Base-by-base conservation (phyloP, 2,113 vertebrate species). In the Struthidea cinerea region DNA sequence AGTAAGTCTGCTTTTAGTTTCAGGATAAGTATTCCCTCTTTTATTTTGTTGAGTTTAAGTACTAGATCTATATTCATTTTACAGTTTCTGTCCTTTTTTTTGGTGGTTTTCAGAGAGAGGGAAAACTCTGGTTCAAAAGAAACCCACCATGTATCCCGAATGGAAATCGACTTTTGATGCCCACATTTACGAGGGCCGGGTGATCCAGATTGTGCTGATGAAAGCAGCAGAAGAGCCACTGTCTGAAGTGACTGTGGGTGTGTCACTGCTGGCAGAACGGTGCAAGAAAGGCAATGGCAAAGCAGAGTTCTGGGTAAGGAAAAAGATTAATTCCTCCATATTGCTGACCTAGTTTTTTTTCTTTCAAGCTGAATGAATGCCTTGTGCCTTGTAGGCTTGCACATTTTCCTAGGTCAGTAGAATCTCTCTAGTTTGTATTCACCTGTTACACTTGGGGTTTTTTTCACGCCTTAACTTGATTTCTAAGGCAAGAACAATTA, bases 141-240 rank as follows among this genome's bases (percentile, higher is more conserved):
- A 99, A 82, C 99, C 99, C 20, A 99, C 99, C 69, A 99, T 99
- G 99, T 99, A 99, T 70, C 99, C 99, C 0, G 99, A 99, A 37
- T 99, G 99, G 99, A 99, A 99, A 87, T 98, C 99, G 3, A 97
- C 98, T 6, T 99, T 99, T 33, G 99, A 99, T 0, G 99, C 99
- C 15, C 99, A 99, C 97, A 99, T 99, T 96, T 99, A 99, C 0
- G 99, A 99, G 94, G 99, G 99, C 13, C 98, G 99, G 1, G 99
- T 99, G 63, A 98, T 99, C 59, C 99, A 99, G 97, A 98, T 99
- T 13, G 97, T 99, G 75, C 98, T 99, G 95, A 99, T 99, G 99
- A 99, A 98, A 85, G 99, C 99, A 1, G 98, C 99, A 0, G 99
- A 99, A 68, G 99, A 99, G 94, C 97, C 98, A 0, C 75, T 99